phyloP scores from a whole-genome alignment of 2,888 invertebrate genomes.

The Crocallis elinguaria region DNA sequence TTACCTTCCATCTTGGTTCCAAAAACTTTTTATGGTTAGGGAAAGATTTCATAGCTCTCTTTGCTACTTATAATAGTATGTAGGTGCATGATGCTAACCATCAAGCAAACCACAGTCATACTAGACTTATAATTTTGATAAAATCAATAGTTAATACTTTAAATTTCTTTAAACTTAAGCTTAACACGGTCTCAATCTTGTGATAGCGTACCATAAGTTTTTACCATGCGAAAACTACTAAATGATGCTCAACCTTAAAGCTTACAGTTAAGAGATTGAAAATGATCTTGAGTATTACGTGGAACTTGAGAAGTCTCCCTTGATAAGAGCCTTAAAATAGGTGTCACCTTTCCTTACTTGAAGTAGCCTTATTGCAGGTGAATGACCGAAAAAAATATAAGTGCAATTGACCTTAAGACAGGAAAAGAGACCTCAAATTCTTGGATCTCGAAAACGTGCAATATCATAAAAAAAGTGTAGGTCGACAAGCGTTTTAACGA shows the following conservation, averaged over 20 bases:
- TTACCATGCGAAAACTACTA: no score
- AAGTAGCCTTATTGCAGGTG: constrained; percentile 18
- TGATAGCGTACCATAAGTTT: no score
- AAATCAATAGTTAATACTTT: no score
- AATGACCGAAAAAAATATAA: constrained; percentile 22
- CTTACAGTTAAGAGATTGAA: neutral
- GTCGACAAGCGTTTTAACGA: constrained; percentile 7
- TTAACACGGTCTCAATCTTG: no score
- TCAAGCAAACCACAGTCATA: no score
- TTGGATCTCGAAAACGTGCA: constrained; percentile 10
- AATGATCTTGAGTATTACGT: neutral
- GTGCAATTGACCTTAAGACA: constrained; percentile 15
- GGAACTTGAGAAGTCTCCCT: neutral
- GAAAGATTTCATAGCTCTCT: no score
- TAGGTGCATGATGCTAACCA: no score
- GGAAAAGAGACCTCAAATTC: constrained; percentile 24
- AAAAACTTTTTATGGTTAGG: no score
- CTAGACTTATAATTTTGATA: no score
- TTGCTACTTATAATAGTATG: no score
- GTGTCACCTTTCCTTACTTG: constrained; percentile 32
- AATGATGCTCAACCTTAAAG: no score
- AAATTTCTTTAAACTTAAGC: no score
- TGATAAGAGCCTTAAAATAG: constrained; percentile 9
- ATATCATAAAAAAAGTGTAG: constrained; percentile 5
- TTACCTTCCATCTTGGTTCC: neutral